Evolutionary conservation across 2,888 invertebrate genomes (phyloP), one percentile per base, ranked within the genome.

Genomic region (Crocallis elinguaria): DNA sequence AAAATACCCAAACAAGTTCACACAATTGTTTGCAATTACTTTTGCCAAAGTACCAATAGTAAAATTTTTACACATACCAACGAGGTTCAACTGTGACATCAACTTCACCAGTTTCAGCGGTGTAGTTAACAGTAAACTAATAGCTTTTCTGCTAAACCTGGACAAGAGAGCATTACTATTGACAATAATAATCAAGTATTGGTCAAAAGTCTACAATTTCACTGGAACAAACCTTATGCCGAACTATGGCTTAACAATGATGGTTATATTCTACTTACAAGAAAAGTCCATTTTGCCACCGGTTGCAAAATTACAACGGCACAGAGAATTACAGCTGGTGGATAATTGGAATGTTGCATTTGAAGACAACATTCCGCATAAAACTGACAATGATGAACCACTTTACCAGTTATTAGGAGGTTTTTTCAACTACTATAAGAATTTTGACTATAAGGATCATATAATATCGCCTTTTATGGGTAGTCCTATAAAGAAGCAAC

Each of bases 11-110:
- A 44, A 60, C 2, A 62, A 82, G 29, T 95, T 94, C 67, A 64
- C 74, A 0, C 81, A 94, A 16, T 72, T 94, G n/a, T 75, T 94
- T 50, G 88, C 93, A 1, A 95, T 96, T 64, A 92, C 93, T 0
- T 79, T 82, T 27, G 96, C 96, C 0, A 94, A 94, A 71, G 95
- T 95, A 0, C 97, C 97, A 0, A 95, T 97, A 51, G 93, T 97
- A 0, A 96, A 95, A 69, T 95, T 95, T 70, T 81, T 87, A 9
- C 95, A 96, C 66, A 63, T 74, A 3, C 85, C 88, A 0, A 94
- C 94, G 0, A 84, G 90, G 0, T 89, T 93, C 2, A 89, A 92
- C 43, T 94, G 95, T 66, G 97, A 97, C 77, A 84, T 97, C 4
- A 96, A 94, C 56, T 94, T 96, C 66, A 94, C 93, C 58, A 94